These are phyloP conservation scores for Trematocara unimaculatum DNA, from an alignment of 2,113 vertebrate species.

Conservation along the genomic window DNA sequence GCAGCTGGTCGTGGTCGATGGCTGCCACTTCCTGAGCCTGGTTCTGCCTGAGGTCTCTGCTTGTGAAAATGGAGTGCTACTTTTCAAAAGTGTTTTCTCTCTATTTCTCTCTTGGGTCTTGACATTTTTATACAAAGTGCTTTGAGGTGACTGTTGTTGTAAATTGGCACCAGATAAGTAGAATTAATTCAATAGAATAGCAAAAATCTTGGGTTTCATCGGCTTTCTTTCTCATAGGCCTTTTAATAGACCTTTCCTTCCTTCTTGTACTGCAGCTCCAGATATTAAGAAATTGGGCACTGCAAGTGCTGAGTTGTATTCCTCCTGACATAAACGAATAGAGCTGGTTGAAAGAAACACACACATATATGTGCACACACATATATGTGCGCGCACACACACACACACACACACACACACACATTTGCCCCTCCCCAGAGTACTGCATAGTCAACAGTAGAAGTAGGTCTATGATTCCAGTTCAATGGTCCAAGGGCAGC, in stretches of 20 bases:
- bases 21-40: background rate
- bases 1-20: background rate
- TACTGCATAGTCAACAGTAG: constrained; percentile 6
- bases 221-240: background rate
- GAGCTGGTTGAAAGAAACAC: constrained; percentile 18
- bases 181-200: background rate
- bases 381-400: background rate
- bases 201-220: background rate
- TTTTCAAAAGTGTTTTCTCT: background rate
- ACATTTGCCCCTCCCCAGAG: background rate
- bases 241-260: background rate
- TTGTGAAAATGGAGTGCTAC: background rate
- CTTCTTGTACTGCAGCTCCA: background rate
- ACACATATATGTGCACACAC: background rate
- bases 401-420: background rate
- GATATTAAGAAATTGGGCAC: constrained; percentile 28
- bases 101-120: background rate
- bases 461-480: constrained; percentile 64
- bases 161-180: background rate
- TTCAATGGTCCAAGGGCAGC: constrained; percentile 27
- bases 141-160: background rate
- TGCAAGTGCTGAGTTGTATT: constrained; percentile 16
- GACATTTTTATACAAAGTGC: background rate
- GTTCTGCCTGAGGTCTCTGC: background rate
- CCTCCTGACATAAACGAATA: constrained; percentile 22